Evolutionary conservation across 2,888 invertebrate genomes (phyloP).

Genomic region (Furcula furcula): DNA sequence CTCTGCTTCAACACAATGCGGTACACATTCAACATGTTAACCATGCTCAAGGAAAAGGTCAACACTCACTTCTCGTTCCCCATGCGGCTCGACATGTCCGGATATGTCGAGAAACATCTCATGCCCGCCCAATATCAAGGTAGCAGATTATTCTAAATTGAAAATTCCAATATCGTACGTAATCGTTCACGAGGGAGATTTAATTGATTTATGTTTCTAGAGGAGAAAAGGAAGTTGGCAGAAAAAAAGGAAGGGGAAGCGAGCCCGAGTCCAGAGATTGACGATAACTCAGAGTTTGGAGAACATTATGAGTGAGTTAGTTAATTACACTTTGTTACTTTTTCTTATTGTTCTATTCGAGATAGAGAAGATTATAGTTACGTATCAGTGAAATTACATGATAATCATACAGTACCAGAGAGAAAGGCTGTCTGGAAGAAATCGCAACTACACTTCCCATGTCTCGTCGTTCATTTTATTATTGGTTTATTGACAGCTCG

Average conservation of each 20-base stretch:
- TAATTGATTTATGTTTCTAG: slow-evolving; percentile 49
- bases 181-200: not conserved
- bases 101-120: slow-evolving; percentile 95
- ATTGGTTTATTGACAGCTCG: no score
- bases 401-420: no score
- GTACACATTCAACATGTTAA: slow-evolving; percentile 98
- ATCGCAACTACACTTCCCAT: no score
- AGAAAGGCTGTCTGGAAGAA: no score
- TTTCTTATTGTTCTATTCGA: no score
- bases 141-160: slow-evolving; percentile 28
- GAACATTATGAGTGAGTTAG: slow-evolving; percentile 88
- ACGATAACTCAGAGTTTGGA: slow-evolving; percentile 80
- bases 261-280: slow-evolving; percentile 61
- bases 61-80: slow-evolving; percentile 99
- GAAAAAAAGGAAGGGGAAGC: slow-evolving; percentile 64
- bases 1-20: slow-evolving; percentile 98
- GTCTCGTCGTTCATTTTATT: no score
- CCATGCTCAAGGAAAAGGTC: slow-evolving; percentile 98
- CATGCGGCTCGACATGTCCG: slow-evolving; percentile 95
- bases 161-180: not conserved
- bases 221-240: slow-evolving; percentile 83
- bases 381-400: no score
- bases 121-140: slow-evolving; percentile 94
- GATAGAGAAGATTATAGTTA: no score
- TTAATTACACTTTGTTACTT: not conserved